Percentiles rank a stretch among this genome's conserved stretches.
Conservation (phyloP, 1,140 invertebrate genomes). For the Drosophila tani region DNA sequence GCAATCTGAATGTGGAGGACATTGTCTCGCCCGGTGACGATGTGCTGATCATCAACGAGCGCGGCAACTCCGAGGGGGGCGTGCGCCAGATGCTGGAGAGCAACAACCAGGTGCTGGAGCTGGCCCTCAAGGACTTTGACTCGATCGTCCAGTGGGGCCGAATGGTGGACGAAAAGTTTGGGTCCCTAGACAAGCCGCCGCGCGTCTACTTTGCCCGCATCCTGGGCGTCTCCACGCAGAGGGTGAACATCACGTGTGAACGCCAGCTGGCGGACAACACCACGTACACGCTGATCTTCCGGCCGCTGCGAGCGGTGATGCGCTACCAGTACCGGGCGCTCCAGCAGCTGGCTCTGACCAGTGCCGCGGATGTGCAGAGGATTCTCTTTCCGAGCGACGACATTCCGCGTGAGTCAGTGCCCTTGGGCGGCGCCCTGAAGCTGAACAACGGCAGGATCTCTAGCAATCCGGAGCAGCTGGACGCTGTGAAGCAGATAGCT, state of each 20-base stretch:
- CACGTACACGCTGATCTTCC: constrained; percentile 64
- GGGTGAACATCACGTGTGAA: constrained; percentile 72
- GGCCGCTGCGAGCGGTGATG: constrained; percentile 61
- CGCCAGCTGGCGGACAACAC: constrained; percentile 62
- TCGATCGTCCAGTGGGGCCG: constrained; percentile 53
- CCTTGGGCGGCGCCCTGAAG: constrained; percentile 9
- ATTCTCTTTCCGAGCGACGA: constrained; percentile 60
- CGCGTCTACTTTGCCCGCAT: constrained; percentile 69
- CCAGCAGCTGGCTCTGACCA: constrained; percentile 47
- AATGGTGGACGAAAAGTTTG: constrained; percentile 46
- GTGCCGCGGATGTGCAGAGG: constrained; percentile 32
- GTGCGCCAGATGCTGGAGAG: constrained; percentile 55
- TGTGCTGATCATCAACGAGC: constrained; percentile 65
- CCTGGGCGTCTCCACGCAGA: constrained; percentile 60
- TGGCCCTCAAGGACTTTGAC: constrained; percentile 70
- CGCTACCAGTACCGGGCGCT: constrained; percentile 77
- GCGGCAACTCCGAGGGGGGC: not conserved
- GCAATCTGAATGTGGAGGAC: constrained; percentile 56
- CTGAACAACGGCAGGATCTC: constrained; percentile 45
- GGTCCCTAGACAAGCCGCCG: constrained; percentile 46
- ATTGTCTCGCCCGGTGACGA: constrained; percentile 69
- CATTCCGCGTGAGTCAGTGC: constrained; percentile 11
- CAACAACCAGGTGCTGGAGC: constrained; percentile 50
- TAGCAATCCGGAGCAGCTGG: constrained; percentile 88
- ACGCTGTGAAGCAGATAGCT: constrained; percentile 89